Percentiles rank a stretch among this genome's conserved stretches.
Conservation (phyloP, 1,140 invertebrate genomes). For the Tetraneura akinire region DNA sequence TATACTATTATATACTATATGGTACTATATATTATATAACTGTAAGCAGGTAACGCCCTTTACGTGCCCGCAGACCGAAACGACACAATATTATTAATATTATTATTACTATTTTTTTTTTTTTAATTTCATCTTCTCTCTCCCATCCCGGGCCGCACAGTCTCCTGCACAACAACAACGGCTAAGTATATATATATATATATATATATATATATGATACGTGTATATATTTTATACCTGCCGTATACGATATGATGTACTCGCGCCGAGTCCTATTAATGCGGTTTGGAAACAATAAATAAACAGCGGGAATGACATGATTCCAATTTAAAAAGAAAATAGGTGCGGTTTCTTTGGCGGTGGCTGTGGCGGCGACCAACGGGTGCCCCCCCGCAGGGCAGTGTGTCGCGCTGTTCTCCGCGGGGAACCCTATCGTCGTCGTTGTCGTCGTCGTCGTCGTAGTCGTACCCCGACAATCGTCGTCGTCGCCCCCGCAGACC, state of each 20-base stretch:
- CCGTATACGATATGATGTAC: too few species aligned
- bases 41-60: conserved; percentile 13
- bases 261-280: conserved; percentile 46
- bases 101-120: not conserved
- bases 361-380: conserved; percentile 40
- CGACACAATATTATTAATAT: conserved; percentile 51
- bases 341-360: conserved; percentile 50
- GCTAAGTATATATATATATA: not conserved
- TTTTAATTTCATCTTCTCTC: conserved; percentile 1
- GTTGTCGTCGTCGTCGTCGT: conserved; percentile 29
- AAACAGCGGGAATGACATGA: conserved; percentile 51
- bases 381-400: conserved; percentile 29
- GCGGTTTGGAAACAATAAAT: conserved; percentile 51
- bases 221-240: not conserved
- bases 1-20: too few species aligned
- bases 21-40: too few species aligned
- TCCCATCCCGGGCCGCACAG: not conserved
- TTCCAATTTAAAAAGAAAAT: conserved; percentile 52
- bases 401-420: conserved; percentile 49
- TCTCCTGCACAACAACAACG: conserved; percentile 26
- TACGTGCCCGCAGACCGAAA: conserved; percentile 33
- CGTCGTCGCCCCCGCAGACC: conserved; percentile 17
- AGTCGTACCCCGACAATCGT: not conserved
- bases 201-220: not conserved
- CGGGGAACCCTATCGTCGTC: conserved; percentile 33